Conservation (phyloP, 2,888 invertebrate genomes). For the Sminthurinus aureus region DNA sequence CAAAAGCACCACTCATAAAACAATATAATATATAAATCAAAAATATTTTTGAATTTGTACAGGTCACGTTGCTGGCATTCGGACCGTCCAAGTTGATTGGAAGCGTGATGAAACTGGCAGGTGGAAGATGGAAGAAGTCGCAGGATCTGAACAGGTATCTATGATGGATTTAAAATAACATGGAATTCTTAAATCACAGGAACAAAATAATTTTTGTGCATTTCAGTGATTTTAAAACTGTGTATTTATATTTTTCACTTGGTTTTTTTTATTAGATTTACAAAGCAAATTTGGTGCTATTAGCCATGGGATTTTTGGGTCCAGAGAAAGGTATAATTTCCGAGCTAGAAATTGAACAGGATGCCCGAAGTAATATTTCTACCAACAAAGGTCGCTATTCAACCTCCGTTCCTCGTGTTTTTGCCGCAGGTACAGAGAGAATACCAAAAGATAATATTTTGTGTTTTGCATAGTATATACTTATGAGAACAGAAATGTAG, state of each 20-base stretch:
- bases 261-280: constrained; percentile 66
- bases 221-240: not conserved
- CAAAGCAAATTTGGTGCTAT: constrained; percentile 87
- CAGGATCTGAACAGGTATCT: not conserved
- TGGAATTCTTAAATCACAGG: no score
- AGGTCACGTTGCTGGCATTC: constrained; percentile 90
- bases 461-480: no score
- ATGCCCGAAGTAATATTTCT: constrained; percentile 91
- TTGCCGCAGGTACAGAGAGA: constrained; percentile 79
- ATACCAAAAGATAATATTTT: not conserved
- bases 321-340: constrained; percentile 89
- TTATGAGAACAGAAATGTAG: no score
- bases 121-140: constrained; percentile 88
- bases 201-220: not conserved
- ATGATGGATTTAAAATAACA: not conserved
- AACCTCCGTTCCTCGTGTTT: constrained; percentile 83
- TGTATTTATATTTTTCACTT: no score
- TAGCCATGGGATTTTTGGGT: constrained; percentile 99
- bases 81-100: constrained; percentile 92
- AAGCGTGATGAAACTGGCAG: constrained; percentile 85
- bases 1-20: no score
- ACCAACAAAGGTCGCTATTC: constrained; percentile 79
- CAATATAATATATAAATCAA: no score
- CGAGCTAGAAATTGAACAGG: constrained; percentile 79
- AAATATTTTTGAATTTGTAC: no score